phyloP scores from a whole-genome alignment of 2,888 invertebrate genomes.

The Hedychridium roseum region DNA sequence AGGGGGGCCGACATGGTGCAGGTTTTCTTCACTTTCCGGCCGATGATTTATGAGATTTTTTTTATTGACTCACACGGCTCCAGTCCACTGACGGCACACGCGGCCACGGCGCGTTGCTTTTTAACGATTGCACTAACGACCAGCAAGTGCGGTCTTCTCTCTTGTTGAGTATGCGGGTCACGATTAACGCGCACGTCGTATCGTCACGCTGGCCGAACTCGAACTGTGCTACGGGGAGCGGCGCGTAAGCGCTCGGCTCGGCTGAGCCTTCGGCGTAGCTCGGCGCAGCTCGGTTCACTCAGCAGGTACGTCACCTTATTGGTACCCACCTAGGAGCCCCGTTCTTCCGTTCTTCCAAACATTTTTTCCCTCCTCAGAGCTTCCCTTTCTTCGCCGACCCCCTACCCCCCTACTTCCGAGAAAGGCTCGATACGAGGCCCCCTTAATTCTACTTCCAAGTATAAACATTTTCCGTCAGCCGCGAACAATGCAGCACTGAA shows the following conservation, averaged over 20 bases:
- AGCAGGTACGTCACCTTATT: slow-evolving; percentile 10
- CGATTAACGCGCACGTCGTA: slow-evolving; percentile 38
- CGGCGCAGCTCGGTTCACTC: slow-evolving; percentile 37
- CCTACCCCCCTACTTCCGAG: background rate
- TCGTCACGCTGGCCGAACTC: slow-evolving; percentile 60
- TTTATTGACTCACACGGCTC: slow-evolving; percentile 12
- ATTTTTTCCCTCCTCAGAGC: slow-evolving; percentile 13
- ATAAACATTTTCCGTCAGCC: too few species aligned
- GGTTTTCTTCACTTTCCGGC: slow-evolving; percentile 18
- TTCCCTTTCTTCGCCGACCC: background rate
- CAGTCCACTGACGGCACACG: slow-evolving; percentile 32
- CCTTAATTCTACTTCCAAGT: too few species aligned
- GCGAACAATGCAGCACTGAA: too few species aligned
- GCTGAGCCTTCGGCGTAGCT: slow-evolving; percentile 42
- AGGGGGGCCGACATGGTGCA: slow-evolving; percentile 50
- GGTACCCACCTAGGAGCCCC: slow-evolving; percentile 27
- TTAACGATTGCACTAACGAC: slow-evolving; percentile 14
- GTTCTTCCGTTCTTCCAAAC: slow-evolving; percentile 28
- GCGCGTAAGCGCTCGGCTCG: slow-evolving; percentile 44
- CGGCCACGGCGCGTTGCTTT: background rate
- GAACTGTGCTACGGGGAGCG: slow-evolving; percentile 58
- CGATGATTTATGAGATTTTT: background rate
- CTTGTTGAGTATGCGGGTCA: slow-evolving; percentile 8
- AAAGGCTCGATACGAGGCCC: slow-evolving; percentile 1
- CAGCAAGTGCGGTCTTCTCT: slow-evolving; percentile 9